Base-by-base conservation (phyloP, 35 echinoderm and acorn worm species). In the Ophioderma brevispina region DNA sequence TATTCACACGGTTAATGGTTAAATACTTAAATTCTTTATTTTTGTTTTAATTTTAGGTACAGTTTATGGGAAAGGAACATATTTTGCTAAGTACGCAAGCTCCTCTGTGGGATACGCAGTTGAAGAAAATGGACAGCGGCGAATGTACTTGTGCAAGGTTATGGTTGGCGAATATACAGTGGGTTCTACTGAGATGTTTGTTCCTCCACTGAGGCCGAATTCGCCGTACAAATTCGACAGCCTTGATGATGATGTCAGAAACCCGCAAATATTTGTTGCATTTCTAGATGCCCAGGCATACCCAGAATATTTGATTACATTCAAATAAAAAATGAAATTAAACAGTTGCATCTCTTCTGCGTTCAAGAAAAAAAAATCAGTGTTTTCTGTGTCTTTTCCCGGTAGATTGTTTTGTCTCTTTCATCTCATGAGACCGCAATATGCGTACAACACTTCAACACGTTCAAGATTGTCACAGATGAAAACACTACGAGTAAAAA, bases 221-320 rank as follows among this genome's bases (percentile, higher is more conserved):
- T 76, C 32, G 32, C 33, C 25, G 18, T 31, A 78, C 35, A 17
- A 40, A 0, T 92, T 31, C 32, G 75, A 92, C 70, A 86, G 90
- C 55, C 64, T 64, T 49, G 82, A 79, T 28, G 76, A 92, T 36
- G 63, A 92, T 38, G 18, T 49, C 6, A 38, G 0, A 36, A 80
- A 37, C 55, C 90, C 90, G 31, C 1, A 0, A 3, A 78, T 85
- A 15, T 78, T 85, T 34, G 90, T 92, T 0, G 55, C 86, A 1
- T 92, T 79, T 80, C 38, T 80, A 36, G 90, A 92, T 92, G 82
- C 82, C 25, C 76, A 85, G 39, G 90, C 90, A 46, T 86, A 86
- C 38, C 90, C 90, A 18, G 80, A 83, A n/a, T 84, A 91, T 40
- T 25, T 84, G 19, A 85, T 91, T 39, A 91, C 38, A 31, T 90